Base-by-base conservation (phyloP, 2,113 vertebrate species). In the Cyprinodon tularosa region DNA sequence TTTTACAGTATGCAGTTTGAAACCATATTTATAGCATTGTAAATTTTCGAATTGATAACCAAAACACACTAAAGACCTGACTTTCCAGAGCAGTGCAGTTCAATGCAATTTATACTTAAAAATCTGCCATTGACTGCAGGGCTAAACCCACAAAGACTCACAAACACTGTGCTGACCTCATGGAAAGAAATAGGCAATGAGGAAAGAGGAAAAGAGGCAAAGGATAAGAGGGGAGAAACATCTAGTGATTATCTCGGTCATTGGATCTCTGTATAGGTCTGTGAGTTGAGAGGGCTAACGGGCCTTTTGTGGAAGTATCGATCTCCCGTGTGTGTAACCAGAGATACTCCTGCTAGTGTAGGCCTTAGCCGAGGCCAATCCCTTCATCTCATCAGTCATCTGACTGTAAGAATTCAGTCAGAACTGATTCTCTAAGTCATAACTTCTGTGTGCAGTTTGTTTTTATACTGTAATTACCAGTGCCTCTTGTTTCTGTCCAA, bases 301-400 rank as follows among this genome's bases (percentile, higher is more conserved):
- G 81, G 74, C 80, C 83, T 77, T 57, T 78, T 86, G 86, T 88
- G 83, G 82, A 77, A 74, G 72, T 86, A 92, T 92, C 81, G 90
- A 92, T 93, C 90, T 88, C 76, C 59, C 36, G 65, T 86, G 82
- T 80, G 72, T 86, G 90, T 91, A 93, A 93, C 88, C 70, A 69
- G 84, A 91, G 88, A 93, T 89, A 90, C 79, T 83, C 36, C 76
- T 89, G 80, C 77, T 89, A 73, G 84, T 89, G 88, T 77, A 68
- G 74, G 47, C 78, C 90, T 84, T 81, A 71, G 22, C 70, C 11
- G 44, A 87, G 80, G 84, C 90, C 88, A 85, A 81, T 61, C 64
- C 74, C 44, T 83, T 67, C 71, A 80, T 88, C 80, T 78, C 82
- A 86, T 88, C 84, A 86, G 85, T 90, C 86, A 88, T 88, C 69